phyloP scores from a whole-genome alignment of 1,140 invertebrate species.

The Orussus abietinus region DNA sequence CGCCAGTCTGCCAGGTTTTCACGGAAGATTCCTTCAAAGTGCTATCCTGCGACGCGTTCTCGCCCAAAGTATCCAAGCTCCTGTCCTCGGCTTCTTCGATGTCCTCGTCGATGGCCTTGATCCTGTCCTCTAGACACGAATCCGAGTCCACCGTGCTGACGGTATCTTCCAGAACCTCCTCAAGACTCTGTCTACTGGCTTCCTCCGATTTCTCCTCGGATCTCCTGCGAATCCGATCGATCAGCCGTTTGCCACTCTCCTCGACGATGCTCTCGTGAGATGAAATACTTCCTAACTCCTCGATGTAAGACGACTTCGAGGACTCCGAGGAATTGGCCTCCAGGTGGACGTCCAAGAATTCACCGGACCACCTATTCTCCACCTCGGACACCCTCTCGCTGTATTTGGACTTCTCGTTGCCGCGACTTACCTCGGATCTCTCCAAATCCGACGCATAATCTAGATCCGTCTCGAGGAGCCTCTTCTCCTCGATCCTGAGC shows the following conservation, averaged over 20 bases:
- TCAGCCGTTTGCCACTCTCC: constrained; percentile 3
- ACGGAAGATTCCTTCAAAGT: constrained; percentile 16
- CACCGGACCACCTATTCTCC: constrained; percentile 43
- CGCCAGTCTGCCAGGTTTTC: not conserved
- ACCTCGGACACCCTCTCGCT: constrained; percentile 39
- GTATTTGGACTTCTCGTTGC: constrained; percentile 26
- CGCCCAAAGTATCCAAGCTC: not conserved
- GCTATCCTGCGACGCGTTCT: constrained; percentile 12
- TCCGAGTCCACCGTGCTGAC: constrained; percentile 39
- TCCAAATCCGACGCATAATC: constrained; percentile 26
- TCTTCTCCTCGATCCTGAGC: constrained; percentile 36
- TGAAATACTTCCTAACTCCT: constrained; percentile 42
- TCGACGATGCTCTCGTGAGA: constrained; percentile 34
- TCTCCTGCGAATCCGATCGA: constrained; percentile 1
- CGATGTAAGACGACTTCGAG: constrained; percentile 44
- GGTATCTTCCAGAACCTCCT: constrained; percentile 21
- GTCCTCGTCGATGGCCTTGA: constrained; percentile 33
- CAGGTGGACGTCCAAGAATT: constrained; percentile 35
- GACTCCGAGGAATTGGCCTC: constrained; percentile 39
- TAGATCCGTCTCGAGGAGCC: constrained; percentile 18
- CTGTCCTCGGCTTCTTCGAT: constrained; percentile 17
- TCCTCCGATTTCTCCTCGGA: constrained; percentile 1
- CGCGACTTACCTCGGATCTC: constrained; percentile 7
- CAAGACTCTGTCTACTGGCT: constrained; percentile 4
- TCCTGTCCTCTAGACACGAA: constrained; percentile 41